These are phyloP conservation scores for Dascillus cervinus DNA, from an alignment of 2,888 invertebrate genomes.

Conservation along the genomic window DNA sequence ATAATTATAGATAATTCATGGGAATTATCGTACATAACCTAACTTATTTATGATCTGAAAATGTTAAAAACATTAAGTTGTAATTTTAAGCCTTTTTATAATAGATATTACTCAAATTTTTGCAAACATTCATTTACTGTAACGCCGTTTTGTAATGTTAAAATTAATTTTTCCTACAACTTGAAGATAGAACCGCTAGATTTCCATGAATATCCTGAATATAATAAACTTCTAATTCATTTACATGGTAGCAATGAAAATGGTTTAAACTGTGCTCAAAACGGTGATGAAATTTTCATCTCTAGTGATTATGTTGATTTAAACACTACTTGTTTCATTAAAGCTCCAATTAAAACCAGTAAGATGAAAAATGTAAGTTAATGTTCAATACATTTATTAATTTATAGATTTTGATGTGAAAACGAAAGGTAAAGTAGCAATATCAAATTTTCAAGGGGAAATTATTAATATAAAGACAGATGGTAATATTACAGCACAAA, in stretches of 20 bases:
- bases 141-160: slow-evolving; percentile 30
- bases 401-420: slow-evolving; percentile 30
- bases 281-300: slow-evolving; percentile 23
- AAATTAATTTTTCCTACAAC: slow-evolving; percentile 29
- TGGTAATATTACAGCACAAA: slow-evolving; percentile 20
- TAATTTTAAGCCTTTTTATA: too few species aligned
- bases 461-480: slow-evolving; percentile 23
- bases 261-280: too few species aligned
- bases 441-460: slow-evolving; percentile 32
- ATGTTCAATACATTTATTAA: too few species aligned
- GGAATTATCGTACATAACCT: too few species aligned
- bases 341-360: slow-evolving; percentile 37
- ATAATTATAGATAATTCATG: too few species aligned
- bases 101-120: too few species aligned
- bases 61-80: too few species aligned
- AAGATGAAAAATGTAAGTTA: too few species aligned
- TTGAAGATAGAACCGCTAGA: slow-evolving; percentile 31
- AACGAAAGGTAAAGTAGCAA: slow-evolving; percentile 24
- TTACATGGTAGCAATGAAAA: too few species aligned
- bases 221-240: slow-evolving; percentile 29
- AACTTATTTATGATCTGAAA: too few species aligned
- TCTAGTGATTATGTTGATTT: slow-evolving; percentile 8
- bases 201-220: slow-evolving; percentile 30
- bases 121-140: too few species aligned
- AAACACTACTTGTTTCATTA: slow-evolving; percentile 25